Base-by-base conservation (phyloP, 2,888 invertebrate species). In the Eilema sororculum region DNA sequence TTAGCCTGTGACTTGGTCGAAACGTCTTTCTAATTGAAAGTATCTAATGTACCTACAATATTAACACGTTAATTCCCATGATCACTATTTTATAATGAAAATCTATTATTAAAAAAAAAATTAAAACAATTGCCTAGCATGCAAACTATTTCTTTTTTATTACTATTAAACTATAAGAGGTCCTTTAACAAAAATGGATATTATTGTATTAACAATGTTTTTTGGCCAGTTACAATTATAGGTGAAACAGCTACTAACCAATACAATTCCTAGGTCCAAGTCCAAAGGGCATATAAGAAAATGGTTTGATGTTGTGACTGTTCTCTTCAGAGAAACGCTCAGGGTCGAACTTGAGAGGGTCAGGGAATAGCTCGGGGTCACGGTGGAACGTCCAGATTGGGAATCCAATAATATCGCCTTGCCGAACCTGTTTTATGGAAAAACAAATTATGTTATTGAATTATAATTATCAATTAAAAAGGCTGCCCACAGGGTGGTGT, bases 251-350 rank as follows among this genome's bases (percentile, higher is more conserved):
- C 6, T 24, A 65, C 65, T 41, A 22, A 88, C 96, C 96, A 69
- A 96, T 95, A 78, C 96, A 96, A 78, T 92, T 96, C 65, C 96
- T 91, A 2, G 95, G 96, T 0, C 96, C 96, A 5, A 89, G 41
- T 1, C 96, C 96, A 73, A 96, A 96, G 0, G 96, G 96, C 73
- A 93, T 72, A 72, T 94, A 96, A 0, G 82, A 72, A 41, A 83
- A 80, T 0, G 84, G 84, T 52, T 81, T 74, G 16, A 87, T 86
- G 0, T 90, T 89, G 0, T 87, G 84, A 76, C 95, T 95, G 78
- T 96, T 96, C 75, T 96, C 95, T 0, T 95, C 93, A n/a, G 87
- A 95, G 75, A 96, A 96, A 28, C 96, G 81, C 75, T 95, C 90
- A n/a, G 96, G 96, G 81, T 96, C 94, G 71, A 96, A 96, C 80